Conservation (phyloP, 2,113 vertebrate genomes). For the Tetraodon nigroviridis region DNA sequence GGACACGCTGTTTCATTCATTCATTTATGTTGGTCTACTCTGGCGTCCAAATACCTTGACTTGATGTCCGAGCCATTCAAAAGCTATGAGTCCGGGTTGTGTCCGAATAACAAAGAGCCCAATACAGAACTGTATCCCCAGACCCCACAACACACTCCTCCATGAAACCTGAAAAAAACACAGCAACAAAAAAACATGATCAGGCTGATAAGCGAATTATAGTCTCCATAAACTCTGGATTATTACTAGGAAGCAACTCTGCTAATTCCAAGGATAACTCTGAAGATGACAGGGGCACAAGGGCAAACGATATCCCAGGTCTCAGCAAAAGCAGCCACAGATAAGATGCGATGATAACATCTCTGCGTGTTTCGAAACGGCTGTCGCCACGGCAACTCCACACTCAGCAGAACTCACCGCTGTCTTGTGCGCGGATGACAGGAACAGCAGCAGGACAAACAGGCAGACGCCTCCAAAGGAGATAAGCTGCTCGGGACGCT, state of each 20-base stretch:
- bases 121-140: slow-evolving; percentile 85
- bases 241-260: slow-evolving; percentile 33
- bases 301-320: slow-evolving; percentile 48
- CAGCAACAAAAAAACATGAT: neutral
- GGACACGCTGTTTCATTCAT: too few relatives aligned
- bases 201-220: neutral
- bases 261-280: slow-evolving; percentile 9
- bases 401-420: slow-evolving; percentile 70
- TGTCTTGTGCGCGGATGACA: slow-evolving; percentile 80
- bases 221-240: neutral
- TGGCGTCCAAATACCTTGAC: slow-evolving; percentile 78
- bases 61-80: slow-evolving; percentile 88
- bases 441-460: slow-evolving; percentile 78
- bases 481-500: slow-evolving; percentile 82
- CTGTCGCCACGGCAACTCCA: neutral
- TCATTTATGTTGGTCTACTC: too few relatives aligned
- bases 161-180: slow-evolving; percentile 77
- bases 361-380: slow-evolving; percentile 16
- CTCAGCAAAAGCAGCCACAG: slow-evolving; percentile 26
- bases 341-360: slow-evolving; percentile 33
- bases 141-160: slow-evolving; percentile 86
- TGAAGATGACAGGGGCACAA: slow-evolving; percentile 25
- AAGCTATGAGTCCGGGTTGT: slow-evolving; percentile 78
- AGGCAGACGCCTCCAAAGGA: slow-evolving; percentile 85
- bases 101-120: slow-evolving; percentile 90